These are phyloP conservation scores for Aethes cnicana DNA, from an alignment of 2,888 invertebrate genomes.

Conservation along the genomic window DNA sequence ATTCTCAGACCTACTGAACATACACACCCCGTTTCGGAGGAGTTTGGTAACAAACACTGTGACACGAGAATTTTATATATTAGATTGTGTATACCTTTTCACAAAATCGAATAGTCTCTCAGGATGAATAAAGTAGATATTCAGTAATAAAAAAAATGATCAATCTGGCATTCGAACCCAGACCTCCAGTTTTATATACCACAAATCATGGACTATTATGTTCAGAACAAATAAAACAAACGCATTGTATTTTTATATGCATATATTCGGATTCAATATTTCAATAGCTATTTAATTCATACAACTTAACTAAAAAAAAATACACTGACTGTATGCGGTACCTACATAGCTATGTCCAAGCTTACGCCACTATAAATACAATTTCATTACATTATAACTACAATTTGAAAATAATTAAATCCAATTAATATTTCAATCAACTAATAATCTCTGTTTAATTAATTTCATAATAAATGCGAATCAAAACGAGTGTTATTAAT, in stretches of 20 bases:
- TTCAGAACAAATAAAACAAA: slow-evolving; percentile 53
- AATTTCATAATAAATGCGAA: slow-evolving; percentile 30
- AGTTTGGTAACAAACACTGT: too few relatives aligned
- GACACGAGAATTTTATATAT: too few relatives aligned
- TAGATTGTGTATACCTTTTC: too few relatives aligned
- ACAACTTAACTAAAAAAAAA: slow-evolving; percentile 78
- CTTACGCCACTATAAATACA: slow-evolving; percentile 72
- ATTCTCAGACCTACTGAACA: too few relatives aligned
- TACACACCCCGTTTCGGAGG: too few relatives aligned
- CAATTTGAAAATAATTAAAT: slow-evolving; percentile 37
- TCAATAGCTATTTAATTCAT: slow-evolving; percentile 78
- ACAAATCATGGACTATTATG: too few relatives aligned
- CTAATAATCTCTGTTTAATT: slow-evolving; percentile 60
- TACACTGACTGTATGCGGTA: slow-evolving; percentile 73
- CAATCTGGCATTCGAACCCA: too few relatives aligned
- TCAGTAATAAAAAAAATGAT: too few relatives aligned
- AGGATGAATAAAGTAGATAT: too few relatives aligned
- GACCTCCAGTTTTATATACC: too few relatives aligned
- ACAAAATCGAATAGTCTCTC: too few relatives aligned
- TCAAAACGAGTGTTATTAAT: slow-evolving; percentile 8
- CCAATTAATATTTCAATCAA: slow-evolving; percentile 40
- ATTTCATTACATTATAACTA: slow-evolving; percentile 70
- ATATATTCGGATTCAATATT: slow-evolving; percentile 81
- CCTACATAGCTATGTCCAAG: slow-evolving; percentile 76
- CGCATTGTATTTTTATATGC: slow-evolving; percentile 73